phyloP scores from a whole-genome alignment of 2,113 vertebrate species.

The Macquaria australasica region DNA sequence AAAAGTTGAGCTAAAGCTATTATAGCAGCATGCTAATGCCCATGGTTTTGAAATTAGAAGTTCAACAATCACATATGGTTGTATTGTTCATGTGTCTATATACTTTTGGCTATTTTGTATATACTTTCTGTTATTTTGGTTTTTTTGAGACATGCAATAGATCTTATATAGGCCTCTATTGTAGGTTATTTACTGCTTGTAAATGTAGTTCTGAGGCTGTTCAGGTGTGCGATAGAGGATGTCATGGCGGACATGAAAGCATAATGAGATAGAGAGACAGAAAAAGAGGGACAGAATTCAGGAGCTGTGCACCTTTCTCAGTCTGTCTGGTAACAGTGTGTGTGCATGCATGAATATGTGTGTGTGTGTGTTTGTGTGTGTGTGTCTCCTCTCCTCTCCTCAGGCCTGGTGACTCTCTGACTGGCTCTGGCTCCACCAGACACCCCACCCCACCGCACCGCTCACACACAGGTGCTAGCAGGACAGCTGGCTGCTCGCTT shows the following conservation, averaged over 20 bases:
- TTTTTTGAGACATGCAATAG: too few relatives aligned
- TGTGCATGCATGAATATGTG: conserved; percentile 45
- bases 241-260: conserved; percentile 45
- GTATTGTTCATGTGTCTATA: not conserved
- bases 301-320: conserved; percentile 65
- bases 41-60: not conserved
- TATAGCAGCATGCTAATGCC: not conserved
- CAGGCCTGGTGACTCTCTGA: conserved; percentile 65
- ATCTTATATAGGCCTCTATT: not conserved
- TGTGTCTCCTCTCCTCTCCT: conserved; percentile 65
- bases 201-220: conserved; percentile 18
- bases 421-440: conserved; percentile 58
- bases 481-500: conserved; percentile 41
- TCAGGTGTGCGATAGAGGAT: conserved; percentile 46
- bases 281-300: conserved; percentile 57
- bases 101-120: not conserved
- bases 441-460: conserved; percentile 23
- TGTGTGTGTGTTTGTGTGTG: conserved; percentile 51
- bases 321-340: conserved; percentile 71
- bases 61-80: not conserved
- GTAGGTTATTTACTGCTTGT: not conserved
- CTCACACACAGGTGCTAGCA: conserved; percentile 76
- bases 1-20: not conserved
- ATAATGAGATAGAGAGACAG: conserved; percentile 37
- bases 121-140: not conserved